phyloP scores from a whole-genome alignment of 2,888 invertebrate genomes.

The Rambutsinella grinnellia region DNA sequence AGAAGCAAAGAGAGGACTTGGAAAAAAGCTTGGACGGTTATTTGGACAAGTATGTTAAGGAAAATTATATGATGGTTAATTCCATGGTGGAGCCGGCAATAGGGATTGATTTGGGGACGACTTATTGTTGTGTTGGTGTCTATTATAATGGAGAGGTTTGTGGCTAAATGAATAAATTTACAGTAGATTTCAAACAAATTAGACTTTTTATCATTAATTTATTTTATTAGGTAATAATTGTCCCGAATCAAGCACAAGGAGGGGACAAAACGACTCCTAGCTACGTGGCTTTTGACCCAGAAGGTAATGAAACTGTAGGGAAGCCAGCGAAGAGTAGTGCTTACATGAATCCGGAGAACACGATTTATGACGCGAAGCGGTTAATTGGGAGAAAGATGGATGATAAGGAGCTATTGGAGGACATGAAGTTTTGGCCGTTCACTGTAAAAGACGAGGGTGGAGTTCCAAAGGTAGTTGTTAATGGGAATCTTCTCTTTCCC shows the following conservation, averaged over 20 bases:
- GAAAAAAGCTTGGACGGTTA: constrained; percentile 11
- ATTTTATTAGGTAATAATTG: constrained; percentile 49
- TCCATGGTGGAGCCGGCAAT: constrained; percentile 27
- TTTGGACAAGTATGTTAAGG: constrained; percentile 10
- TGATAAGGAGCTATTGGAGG: background rate
- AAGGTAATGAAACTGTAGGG: constrained; percentile 65
- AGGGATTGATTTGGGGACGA: constrained; percentile 59
- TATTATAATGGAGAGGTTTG: constrained; percentile 43
- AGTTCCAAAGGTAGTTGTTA: constrained; percentile 22
- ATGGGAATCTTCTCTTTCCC: constrained; percentile 7
- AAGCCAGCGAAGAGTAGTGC: constrained; percentile 37
- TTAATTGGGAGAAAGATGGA: constrained; percentile 8
- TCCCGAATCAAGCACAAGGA: constrained; percentile 38
- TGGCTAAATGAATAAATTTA: no score
- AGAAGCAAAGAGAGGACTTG: constrained; percentile 18
- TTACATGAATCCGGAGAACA: constrained; percentile 79
- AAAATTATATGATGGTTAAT: constrained; percentile 36
- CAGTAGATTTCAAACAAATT: no score
- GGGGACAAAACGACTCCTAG: constrained; percentile 38
- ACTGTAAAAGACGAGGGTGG: background rate
- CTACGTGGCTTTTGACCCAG: constrained; percentile 43
- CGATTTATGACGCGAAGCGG: constrained; percentile 79
- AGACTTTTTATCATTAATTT: no score
- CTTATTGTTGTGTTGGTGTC: constrained; percentile 56
- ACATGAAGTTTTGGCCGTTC: constrained; percentile 25